A percentile compares a stretch with the other conserved stretches of the same genome.
Conservation (phyloP, 2,113 vertebrate genomes). For the Oophaga pumilio region DNA sequence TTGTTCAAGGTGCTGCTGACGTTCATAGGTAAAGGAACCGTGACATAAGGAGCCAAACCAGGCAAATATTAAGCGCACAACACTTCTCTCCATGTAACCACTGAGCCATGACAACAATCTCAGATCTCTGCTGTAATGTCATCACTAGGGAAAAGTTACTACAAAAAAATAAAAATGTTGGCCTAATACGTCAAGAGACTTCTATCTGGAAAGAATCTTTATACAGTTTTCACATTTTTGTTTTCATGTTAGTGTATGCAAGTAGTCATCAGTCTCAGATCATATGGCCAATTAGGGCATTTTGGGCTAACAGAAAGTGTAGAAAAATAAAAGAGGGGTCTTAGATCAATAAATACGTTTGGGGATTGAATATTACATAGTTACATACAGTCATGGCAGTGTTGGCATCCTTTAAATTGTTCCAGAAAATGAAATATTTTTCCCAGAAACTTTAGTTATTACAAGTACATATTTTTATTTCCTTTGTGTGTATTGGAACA, state of each 20-base stretch:
- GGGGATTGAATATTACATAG: neutral
- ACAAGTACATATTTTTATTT: no score
- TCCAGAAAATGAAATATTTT: no score
- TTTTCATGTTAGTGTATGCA: neutral
- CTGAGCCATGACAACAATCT: neutral
- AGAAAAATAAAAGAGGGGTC: neutral
- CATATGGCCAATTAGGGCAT: neutral
- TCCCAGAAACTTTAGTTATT: no score
- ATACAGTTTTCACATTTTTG: neutral
- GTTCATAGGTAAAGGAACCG: slow-evolving; percentile 47
- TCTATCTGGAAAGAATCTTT: neutral
- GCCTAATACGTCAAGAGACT: neutral
- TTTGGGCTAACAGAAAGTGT: neutral
- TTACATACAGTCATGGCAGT: no score
- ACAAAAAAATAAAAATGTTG: neutral
- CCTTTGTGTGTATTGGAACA: no score
- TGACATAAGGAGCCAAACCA: slow-evolving; percentile 41
- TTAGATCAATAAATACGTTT: neutral
- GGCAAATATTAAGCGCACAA: slow-evolving; percentile 29
- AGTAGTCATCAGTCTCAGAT: neutral
- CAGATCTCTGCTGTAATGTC: neutral
- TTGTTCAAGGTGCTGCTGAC: slow-evolving; percentile 55
- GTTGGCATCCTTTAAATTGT: no score
- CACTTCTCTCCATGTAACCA: slow-evolving; percentile 10
- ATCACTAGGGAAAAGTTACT: neutral